phyloP scores from a whole-genome alignment of 1,140 invertebrate species.

The Drosophila mojavensis region DNA sequence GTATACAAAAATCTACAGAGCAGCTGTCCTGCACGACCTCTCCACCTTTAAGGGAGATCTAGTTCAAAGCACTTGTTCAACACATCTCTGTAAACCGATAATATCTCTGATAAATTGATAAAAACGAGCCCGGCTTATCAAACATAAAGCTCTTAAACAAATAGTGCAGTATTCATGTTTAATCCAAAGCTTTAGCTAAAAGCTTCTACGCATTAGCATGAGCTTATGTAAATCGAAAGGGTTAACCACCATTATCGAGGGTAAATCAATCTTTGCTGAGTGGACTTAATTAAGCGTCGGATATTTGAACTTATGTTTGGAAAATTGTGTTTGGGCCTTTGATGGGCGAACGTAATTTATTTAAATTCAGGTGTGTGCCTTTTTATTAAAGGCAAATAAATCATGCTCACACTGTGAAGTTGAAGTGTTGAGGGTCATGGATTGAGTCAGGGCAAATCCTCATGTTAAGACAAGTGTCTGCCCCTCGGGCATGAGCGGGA shows the following conservation, averaged over 20 bases:
- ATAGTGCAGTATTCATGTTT: background rate
- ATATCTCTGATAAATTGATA: no score
- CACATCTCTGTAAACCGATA: no score
- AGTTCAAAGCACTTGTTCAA: no score
- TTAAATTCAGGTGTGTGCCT: constrained; percentile 54
- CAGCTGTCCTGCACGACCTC: no score
- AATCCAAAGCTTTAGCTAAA: no score
- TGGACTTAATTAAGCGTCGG: background rate
- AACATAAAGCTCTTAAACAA: background rate
- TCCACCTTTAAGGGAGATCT: no score
- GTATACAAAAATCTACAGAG: no score
- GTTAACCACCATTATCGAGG: background rate
- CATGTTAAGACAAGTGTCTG: constrained; percentile 69
- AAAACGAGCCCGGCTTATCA: background rate
- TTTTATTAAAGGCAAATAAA: constrained; percentile 67
- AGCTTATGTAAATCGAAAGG: background rate
- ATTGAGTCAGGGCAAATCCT: constrained; percentile 23
- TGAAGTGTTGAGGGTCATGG: constrained; percentile 16
- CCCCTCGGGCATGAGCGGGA: constrained; percentile 45
- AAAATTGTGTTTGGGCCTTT: background rate
- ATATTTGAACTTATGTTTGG: background rate
- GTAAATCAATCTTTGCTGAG: background rate
- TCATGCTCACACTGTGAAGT: constrained; percentile 67
- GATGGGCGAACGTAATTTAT: constrained; percentile 13
- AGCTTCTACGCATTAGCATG: no score